Evolutionary conservation across 2,113 vertebrate genomes (phyloP).

Genomic region (Eptesicus fuscus): DNA sequence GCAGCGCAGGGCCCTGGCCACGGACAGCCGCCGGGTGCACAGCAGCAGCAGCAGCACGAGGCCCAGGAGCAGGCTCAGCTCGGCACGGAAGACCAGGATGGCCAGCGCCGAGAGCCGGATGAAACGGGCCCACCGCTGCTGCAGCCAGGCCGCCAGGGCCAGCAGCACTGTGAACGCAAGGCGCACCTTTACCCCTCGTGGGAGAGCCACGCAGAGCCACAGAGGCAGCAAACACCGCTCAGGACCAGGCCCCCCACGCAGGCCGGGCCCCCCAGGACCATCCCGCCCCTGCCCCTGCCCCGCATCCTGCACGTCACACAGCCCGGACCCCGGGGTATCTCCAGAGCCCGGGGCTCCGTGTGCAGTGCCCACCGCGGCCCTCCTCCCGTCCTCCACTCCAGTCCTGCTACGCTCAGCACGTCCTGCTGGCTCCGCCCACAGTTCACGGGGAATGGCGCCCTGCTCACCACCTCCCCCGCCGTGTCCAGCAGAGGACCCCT

Average conservation of each 20-base stretch:
- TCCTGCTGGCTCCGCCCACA: background rate
- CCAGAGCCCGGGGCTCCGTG: too few species aligned
- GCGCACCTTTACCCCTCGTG: fast-evolving
- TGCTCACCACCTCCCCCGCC: background rate
- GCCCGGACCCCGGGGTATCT: background rate
- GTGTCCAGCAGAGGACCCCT: fast-evolving
- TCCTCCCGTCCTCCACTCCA: background rate
- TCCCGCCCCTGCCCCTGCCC: background rate
- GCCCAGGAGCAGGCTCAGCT: constrained; percentile 92
- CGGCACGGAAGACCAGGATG: constrained; percentile 92
- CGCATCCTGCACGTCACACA: fast-evolving
- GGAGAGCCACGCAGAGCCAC: fast-evolving
- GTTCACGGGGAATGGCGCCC: background rate
- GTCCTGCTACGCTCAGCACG: fast-evolving
- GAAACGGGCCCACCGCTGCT: constrained; percentile 85
- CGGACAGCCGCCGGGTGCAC: constrained; percentile 81
- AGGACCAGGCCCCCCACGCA: background rate
- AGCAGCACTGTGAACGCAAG: constrained; percentile 83
- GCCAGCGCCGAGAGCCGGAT: constrained; percentile 91
- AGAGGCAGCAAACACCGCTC: fast-evolving
- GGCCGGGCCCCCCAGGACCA: background rate
- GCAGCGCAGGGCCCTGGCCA: constrained; percentile 82
- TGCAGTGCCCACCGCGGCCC: fast-evolving
- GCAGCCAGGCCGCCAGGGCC: constrained; percentile 92
- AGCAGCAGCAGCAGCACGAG: constrained; percentile 88